phyloP scores from a whole-genome alignment of 2,113 vertebrate species.

The Colius striatus region DNA sequence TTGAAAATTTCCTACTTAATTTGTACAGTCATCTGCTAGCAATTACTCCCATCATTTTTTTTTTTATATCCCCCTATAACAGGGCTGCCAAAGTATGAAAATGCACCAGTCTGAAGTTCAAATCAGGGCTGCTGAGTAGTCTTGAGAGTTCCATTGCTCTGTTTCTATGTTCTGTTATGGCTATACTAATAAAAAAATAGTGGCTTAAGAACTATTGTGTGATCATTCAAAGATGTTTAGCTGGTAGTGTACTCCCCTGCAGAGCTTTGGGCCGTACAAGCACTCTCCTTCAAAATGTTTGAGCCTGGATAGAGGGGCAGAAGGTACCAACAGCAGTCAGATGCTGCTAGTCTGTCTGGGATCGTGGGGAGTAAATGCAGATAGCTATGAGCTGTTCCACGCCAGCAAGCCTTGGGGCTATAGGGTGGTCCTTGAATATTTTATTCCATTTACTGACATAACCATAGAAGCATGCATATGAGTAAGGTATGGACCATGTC shows the following conservation, averaged over 20 bases:
- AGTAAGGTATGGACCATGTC: not conserved
- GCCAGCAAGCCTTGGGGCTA: accelerated
- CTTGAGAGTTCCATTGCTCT: not conserved
- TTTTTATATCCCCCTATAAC: not conserved
- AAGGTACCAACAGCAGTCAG: not conserved
- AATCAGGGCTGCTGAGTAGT: not conserved
- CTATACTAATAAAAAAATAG: not conserved
- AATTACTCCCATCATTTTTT: not conserved
- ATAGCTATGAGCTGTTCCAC: not conserved
- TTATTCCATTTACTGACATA: not conserved
- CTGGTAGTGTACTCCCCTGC: not conserved
- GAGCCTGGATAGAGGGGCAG: not conserved
- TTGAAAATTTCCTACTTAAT: not conserved
- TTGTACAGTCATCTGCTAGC: not conserved
- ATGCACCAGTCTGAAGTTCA: not conserved
- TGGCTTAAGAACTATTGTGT: not conserved
- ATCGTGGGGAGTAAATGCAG: not conserved
- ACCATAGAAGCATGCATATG: accelerated
- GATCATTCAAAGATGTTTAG: accelerated
- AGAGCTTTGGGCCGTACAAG: not conserved
- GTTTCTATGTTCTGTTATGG: not conserved
- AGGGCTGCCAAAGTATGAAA: not conserved
- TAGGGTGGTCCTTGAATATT: not conserved
- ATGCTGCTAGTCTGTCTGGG: not conserved
- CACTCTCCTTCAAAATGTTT: not conserved